A percentile compares a stretch with the other conserved stretches of the same genome.
Conservation (phyloP, 2,888 invertebrate species). For the Augiades crinisus region DNA sequence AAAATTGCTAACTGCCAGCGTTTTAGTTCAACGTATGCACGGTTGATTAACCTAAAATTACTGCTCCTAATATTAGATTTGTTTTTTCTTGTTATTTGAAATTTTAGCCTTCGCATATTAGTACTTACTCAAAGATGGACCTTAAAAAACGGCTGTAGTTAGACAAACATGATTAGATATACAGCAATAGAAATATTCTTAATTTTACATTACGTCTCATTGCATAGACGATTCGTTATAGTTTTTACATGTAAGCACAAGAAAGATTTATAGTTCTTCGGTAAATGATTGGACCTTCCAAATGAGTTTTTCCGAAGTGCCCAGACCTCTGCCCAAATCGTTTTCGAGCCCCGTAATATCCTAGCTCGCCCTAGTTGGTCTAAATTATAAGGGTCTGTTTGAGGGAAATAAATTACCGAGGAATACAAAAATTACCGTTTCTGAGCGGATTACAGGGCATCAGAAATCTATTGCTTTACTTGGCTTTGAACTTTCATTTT, state of each 20-base stretch:
- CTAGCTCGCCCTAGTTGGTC: constrained; percentile 20
- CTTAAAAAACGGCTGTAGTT: too few relatives aligned
- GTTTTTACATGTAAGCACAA: constrained; percentile 13
- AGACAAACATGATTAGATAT: too few relatives aligned
- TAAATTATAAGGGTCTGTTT: constrained; percentile 25
- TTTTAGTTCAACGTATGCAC: constrained; percentile 37
- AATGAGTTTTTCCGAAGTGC: constrained; percentile 25
- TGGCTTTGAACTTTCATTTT: background rate
- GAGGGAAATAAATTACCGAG: constrained; percentile 19
- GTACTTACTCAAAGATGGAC: too few relatives aligned
- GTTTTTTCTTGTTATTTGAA: too few relatives aligned
- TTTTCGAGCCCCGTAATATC: constrained; percentile 18
- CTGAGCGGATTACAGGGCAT: constrained; percentile 1
- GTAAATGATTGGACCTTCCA: constrained; percentile 25
- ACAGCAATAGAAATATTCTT: background rate
- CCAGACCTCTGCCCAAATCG: constrained; percentile 23
- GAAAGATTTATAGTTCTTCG: constrained; percentile 24
- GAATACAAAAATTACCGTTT: constrained; percentile 17
- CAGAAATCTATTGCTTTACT: background rate
- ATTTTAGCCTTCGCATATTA: too few relatives aligned
- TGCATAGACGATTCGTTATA: background rate
- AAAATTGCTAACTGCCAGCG: constrained; percentile 44
- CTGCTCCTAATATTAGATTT: too few relatives aligned
- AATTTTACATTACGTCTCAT: background rate
- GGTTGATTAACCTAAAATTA: background rate